Base-by-base conservation (phyloP, 2,113 vertebrate genomes). In the Myotis davidii region DNA sequence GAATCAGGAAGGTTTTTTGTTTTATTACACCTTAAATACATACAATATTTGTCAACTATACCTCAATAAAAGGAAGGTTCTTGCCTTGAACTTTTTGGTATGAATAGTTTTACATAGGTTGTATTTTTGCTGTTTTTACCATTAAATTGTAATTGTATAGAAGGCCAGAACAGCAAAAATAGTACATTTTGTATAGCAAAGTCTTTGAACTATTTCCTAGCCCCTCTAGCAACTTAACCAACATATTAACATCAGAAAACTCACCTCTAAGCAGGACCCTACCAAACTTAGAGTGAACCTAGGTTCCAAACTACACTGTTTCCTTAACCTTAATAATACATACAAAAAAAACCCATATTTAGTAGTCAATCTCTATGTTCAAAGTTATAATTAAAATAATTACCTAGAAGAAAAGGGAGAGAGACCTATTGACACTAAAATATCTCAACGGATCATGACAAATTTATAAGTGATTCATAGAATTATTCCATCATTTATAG, bases 381-480 rank as follows among this genome's bases (percentile, higher is more conserved):
- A 88, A 95, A 77, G 32, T 73, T 64, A 92, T 17, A 91, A 37
- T 72, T 88, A 48, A 94, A 95, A 89, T 37, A 90, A 82, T 72
- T 94, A 85, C 48, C 52, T 78, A 67, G 18, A 95, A 78, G 17
- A 50, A 85, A 95, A 95, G 34, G 39, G 69, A 94, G 14, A 48
- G 69, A 94, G 14, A 48, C 23, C 37, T 94, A 87, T 0, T 64
- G n/a, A 94, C 27, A 84, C 6, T 93, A 90, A 94, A 77, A 59
- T 78, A 95, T 61, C 39, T 84, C 29, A 86, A 7, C 39, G 29
- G 88, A 81, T 74, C n/a, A 59, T 85, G 16, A 74, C 39, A 74
- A 88, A 92, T 78, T 85, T 64, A 61, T 27, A 90, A 84, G 29
- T 85, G 90, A 74, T 21, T 81, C 37, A 90, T 20, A 88, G 25